Evolutionary conservation across 2,113 vertebrate genomes (phyloP).

Genomic region (Campylorhamphus procurvoides): DNA sequence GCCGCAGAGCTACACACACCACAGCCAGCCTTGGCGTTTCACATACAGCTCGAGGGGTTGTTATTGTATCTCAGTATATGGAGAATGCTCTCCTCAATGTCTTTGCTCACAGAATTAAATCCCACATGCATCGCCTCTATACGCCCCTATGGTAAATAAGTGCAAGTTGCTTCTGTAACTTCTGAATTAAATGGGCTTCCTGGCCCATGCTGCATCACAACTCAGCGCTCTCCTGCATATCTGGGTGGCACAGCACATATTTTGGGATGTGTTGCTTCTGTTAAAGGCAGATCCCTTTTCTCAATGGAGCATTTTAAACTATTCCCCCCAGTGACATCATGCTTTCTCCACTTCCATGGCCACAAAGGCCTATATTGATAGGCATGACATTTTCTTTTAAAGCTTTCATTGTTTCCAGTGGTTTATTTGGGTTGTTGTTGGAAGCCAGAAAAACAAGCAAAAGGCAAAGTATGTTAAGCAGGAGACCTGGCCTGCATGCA

Average conservation of each 20-base stretch:
- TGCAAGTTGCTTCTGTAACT: constrained; percentile 37
- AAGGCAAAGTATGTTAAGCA: constrained; percentile 32
- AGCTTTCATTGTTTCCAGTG: constrained; percentile 66
- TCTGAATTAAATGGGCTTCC: constrained; percentile 38
- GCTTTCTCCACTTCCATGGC: constrained; percentile 37
- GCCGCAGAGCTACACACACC: background rate
- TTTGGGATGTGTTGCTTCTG: constrained; percentile 42
- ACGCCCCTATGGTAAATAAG: constrained; percentile 10
- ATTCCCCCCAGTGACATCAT: constrained; percentile 63
- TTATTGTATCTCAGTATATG: background rate
- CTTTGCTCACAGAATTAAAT: constrained; percentile 45
- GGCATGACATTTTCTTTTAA: constrained; percentile 69
- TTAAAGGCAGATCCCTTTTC: constrained; percentile 60
- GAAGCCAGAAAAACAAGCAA: constrained; percentile 48
- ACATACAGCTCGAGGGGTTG: background rate
- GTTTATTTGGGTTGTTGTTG: constrained; percentile 55
- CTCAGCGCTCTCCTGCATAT: background rate
- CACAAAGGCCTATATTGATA: constrained; percentile 71
- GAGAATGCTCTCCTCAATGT: background rate
- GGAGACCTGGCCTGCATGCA: background rate
- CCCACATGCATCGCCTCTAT: background rate
- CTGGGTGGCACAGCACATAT: background rate
- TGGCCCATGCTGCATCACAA: background rate
- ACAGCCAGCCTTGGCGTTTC: background rate
- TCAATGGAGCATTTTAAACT: constrained; percentile 71